A percentile compares a stretch with the other conserved stretches of the same genome.
Conservation (phyloP, 2,797 vertebrate genomes). For the Saxicola maurus region DNA sequence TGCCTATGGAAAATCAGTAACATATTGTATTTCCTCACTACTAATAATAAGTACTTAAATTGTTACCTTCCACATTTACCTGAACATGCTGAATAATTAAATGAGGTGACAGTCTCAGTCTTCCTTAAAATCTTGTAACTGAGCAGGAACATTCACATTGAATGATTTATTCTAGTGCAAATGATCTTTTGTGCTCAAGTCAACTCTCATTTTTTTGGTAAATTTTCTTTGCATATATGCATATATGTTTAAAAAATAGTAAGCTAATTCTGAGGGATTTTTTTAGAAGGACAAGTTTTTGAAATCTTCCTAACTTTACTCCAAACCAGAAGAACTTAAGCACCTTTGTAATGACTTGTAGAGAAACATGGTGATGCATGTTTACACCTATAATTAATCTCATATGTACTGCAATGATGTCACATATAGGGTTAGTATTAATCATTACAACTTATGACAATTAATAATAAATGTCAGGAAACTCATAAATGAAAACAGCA, state of each 20-base stretch:
- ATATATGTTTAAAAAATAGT: background rate
- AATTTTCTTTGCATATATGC: background rate
- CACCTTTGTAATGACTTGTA: background rate
- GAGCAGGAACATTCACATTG: background rate
- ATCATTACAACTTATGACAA: background rate
- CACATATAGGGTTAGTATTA: background rate
- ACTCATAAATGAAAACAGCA: background rate
- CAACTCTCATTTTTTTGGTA: background rate
- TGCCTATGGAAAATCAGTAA: background rate
- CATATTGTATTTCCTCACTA: background rate
- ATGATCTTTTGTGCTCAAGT: background rate
- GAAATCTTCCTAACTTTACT: background rate
- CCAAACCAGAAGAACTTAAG: background rate
- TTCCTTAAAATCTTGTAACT: background rate
- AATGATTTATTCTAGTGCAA: background rate
- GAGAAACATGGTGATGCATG: background rate
- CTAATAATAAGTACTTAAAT: background rate
- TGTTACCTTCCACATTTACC: background rate
- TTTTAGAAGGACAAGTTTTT: background rate
- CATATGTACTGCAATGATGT: background rate
- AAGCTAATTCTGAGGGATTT: background rate
- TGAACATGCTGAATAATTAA: background rate
- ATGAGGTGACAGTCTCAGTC: background rate
- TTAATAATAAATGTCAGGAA: background rate
- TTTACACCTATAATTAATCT: background rate